Evolutionary conservation across 2,888 invertebrate species (phyloP), one percentile per base, ranked within the genome.

Genomic region (Anoncus sp.): DNA sequence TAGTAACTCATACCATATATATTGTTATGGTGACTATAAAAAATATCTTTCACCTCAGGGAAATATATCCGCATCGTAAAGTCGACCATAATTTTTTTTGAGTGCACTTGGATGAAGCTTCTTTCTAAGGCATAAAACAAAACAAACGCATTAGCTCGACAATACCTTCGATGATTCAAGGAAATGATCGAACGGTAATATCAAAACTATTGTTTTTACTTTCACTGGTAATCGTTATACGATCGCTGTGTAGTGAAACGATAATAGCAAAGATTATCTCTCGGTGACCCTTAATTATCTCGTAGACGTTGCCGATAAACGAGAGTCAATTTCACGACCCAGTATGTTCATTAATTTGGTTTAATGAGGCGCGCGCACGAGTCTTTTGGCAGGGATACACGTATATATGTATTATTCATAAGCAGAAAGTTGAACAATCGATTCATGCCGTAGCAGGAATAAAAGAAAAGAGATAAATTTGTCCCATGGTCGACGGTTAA

Each of bases 241-340:
- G 53, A 66, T 66, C 35, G 38, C 38, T 18, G 71, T 45, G n/a
- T n/a, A n/a, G n/a, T 55, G 53, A 47, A 62, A 60, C 22, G 67
- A 47, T 62, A 40, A 55, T 69, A 49, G 53, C 53, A 24, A 62
- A 62, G 38, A 55, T 76, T 66, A 76, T 76, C 20, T 49, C 47
- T 24, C 22, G 40, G 40, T 38, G 45, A 51, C 47, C 10, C 59
- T 53, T 62, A 38, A 69, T 63, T 31, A 60, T 76, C 51, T 45
- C 47, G 5, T 14, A 24, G 27, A 38, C 40, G 18, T 20, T 53
- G 35, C 14, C 43, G 55, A 60, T 65, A 60, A 63, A 53, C 35
- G 49, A 67, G 49, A 67, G 55, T 40, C 38, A 31, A 62, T 72
- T 67, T 67, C 27, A 27, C 35, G 18, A 35, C 27, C 22, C 40